Evolutionary conservation across 2,888 invertebrate species (phyloP).

Genomic region (Caenorhabditis sp.): DNA sequence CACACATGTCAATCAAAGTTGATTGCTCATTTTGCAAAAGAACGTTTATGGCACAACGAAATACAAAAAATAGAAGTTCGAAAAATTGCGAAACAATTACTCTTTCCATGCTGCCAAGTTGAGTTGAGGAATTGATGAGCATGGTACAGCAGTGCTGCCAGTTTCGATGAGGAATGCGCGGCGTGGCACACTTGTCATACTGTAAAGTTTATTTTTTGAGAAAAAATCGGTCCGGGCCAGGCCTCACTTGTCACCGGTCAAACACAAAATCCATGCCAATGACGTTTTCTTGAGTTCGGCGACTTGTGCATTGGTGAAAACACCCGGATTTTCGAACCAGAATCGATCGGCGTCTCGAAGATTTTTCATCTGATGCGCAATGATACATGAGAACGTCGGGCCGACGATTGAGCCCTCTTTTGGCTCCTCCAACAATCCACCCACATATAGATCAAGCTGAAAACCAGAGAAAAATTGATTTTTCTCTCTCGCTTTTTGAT

Average conservation of each 20-base stretch:
- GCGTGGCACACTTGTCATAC: slow-evolving; percentile 42
- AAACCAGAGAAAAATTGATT: not conserved
- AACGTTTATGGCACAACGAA: slow-evolving; percentile 25
- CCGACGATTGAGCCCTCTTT: slow-evolving; percentile 72
- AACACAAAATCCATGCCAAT: slow-evolving; percentile 49
- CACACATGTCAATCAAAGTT: no score
- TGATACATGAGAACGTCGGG: slow-evolving; percentile 73
- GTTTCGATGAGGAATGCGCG: slow-evolving; percentile 47
- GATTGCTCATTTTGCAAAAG: no score
- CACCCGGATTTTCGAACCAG: slow-evolving; percentile 46
- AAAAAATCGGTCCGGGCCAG: no score
- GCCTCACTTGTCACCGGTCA: slow-evolving; percentile 54
- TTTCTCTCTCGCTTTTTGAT: not conserved
- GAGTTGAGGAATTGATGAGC: slow-evolving; percentile 55
- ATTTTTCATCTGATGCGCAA: slow-evolving; percentile 73
- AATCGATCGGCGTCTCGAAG: slow-evolving; percentile 16
- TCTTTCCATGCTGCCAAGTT: slow-evolving; percentile 62
- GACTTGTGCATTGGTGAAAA: slow-evolving; percentile 59
- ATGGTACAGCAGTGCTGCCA: slow-evolving; percentile 57
- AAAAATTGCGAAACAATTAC: slow-evolving; percentile 5
- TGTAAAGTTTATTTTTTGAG: slow-evolving; percentile 6
- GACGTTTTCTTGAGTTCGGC: slow-evolving; percentile 43
- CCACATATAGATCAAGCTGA: slow-evolving; percentile 73
- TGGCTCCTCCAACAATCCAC: slow-evolving; percentile 73
- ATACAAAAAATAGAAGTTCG: slow-evolving; percentile 10